phyloP scores from a whole-genome alignment of 2,797 vertebrate genomes.

The Fistularia commersonii region DNA sequence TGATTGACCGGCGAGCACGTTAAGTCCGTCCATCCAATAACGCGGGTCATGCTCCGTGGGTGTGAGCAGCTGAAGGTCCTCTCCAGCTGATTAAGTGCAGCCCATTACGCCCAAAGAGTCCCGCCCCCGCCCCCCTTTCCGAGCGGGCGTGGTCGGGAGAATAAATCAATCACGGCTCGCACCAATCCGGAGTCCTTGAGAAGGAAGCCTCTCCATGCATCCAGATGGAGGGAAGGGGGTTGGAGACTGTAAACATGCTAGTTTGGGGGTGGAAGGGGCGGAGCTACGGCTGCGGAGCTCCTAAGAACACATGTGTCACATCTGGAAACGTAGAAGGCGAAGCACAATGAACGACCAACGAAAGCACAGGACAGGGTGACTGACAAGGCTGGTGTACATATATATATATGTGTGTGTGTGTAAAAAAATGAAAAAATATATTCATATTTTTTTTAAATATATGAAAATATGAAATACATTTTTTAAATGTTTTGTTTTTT shows the following conservation, averaged over 20 bases:
- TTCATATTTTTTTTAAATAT: too few species aligned
- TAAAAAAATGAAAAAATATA: too few species aligned
- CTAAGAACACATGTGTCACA: too few species aligned
- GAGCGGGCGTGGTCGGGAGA: constrained; percentile 21
- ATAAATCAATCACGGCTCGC: constrained; percentile 47
- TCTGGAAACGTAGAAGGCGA: neutral
- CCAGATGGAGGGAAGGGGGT: constrained; percentile 24
- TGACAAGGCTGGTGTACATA: too few species aligned
- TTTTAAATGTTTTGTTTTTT: too few species aligned
- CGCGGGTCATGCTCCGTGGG: constrained; percentile 10
- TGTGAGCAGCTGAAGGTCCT: constrained; percentile 38
- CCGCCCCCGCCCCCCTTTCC: constrained; percentile 16
- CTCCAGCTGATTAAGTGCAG: constrained; percentile 61
- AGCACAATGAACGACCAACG: too few species aligned
- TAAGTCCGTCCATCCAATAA: constrained; percentile 46
- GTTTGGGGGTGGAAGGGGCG: constrained; percentile 3
- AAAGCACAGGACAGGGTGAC: too few species aligned
- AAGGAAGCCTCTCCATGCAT: constrained; percentile 21
- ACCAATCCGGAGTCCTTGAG: constrained; percentile 40
- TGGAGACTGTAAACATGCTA: constrained; percentile 17
- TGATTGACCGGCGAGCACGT: constrained; percentile 45
- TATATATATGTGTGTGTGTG: too few species aligned
- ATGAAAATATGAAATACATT: too few species aligned
- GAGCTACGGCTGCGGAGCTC: too few species aligned
- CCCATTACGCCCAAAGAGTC: constrained; percentile 35